Base-by-base conservation (phyloP, 2,888 invertebrate genomes). In the Tetranychus piercei region DNA sequence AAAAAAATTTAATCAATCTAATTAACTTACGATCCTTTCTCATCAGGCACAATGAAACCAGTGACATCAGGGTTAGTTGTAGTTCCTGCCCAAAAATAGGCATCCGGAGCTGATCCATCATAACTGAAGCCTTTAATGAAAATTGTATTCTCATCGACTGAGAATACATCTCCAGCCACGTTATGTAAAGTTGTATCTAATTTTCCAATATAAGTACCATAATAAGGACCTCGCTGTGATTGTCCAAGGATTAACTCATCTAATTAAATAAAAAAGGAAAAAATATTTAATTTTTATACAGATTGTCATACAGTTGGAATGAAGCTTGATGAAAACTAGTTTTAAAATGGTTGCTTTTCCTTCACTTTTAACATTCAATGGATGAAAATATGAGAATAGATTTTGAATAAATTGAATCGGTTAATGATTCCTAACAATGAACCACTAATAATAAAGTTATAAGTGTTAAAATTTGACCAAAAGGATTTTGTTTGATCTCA, bases 111-210 rank as follows among this genome's bases (percentile, higher is more conserved):
- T 11, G 20, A 20, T 67, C 76, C 93, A 80, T 93, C 92, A 82
- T 93, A 94, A 78, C 88, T 89, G 84, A 93, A 92, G 84, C 90
- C 90, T 82, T 90, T 88, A 79, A 94, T 86, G 84, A 89, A 91
- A 76, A 94, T 83, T 73, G 93, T 94, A 80, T 91, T 86, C 73
- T 90, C 88, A 83, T 94, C 93, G 0, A 93, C 91, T 6, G 91
- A 92, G 83, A 87, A 93, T 74, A 93, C 90, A 80, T 88, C 88
- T 11, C 93, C 94, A 11, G 72, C 73, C 3, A 80, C 79, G 8
- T 78, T 79, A 66, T 80, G 79, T 20, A 77, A 77, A 71, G 76
- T 76, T 8, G 77, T 77, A 15, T 76, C 77, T 23, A 80, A 76
- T 65, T 77, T 76, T n/a, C 80, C 80, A 0, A 80, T 74, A n/a